Evolutionary conservation across 2,113 vertebrate species (phyloP), one percentile per base, ranked within the genome.

Genomic region (Ophiodon elongatus): DNA sequence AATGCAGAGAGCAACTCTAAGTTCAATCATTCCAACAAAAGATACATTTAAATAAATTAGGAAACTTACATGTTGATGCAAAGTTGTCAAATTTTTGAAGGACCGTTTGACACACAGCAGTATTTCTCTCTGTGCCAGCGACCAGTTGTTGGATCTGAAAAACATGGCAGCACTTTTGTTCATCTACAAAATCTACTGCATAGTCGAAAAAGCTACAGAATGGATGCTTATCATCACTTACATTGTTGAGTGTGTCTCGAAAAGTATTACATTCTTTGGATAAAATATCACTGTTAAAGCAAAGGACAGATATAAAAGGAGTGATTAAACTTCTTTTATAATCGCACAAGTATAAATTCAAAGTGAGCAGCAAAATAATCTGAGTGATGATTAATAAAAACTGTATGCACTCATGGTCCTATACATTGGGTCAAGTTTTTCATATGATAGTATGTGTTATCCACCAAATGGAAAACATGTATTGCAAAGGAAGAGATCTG

Each of bases 111-210:
- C 90, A 95, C 52, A 92, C 92, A 78, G 94, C 88, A 52, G 94
- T 82, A 37, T 86, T 96, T 91, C 94, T 95, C 73, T 96, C 96
- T 85, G 96, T 93, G 25, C 94, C 93, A 76, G 93, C 85, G 0
- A 97, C 92, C 70, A 95, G 89, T 11, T 88, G 93, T 85, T 97
- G 96, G 85, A 98, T 93, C 97, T 98, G 89, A 86, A 94, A 94
- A 89, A 57, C 0, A 57, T 82, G 71, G 50, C 35, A 80, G 27
- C 11, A 17, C 23, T 76, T 69, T 63, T 29, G 43, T 33, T 71
- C 3, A 74, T 70, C 15, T 15, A 59, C 10, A 73, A 79, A 17
- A 45, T 15, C 43, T 45, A n/a, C 39, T 19, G 11, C 43, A 21
- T 17, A 59, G 21, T 4, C 3, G 0, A 67, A 17, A 73, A 77